These are phyloP conservation scores for Pongo pygmaeus DNA, from an alignment of 2,113 vertebrate genomes.

Conservation along the genomic window DNA sequence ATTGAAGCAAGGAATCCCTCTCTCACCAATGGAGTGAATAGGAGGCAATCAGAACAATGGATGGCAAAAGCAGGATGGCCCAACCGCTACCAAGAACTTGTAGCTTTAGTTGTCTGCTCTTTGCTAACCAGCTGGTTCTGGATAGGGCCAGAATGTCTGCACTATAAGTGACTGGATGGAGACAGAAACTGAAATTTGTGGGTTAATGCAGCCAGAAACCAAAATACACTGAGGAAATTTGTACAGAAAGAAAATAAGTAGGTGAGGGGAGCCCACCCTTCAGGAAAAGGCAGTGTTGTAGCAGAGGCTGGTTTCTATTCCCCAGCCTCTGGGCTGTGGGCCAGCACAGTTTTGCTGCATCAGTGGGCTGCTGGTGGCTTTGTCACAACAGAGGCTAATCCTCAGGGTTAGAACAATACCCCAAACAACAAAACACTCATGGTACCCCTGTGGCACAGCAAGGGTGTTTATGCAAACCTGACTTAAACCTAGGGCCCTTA, in stretches of 20 bases:
- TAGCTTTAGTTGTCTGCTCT: neutral
- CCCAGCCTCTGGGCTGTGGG: neutral
- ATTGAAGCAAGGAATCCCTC: neutral
- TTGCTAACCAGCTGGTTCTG: neutral
- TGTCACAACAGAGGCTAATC: neutral
- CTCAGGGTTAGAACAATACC: neutral
- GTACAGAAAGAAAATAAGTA: neutral
- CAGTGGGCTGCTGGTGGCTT: neutral
- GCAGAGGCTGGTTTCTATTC: neutral
- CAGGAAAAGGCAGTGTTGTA: neutral
- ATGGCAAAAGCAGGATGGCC: neutral
- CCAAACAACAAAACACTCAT: neutral
- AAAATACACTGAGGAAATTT: neutral
- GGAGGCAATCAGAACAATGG: neutral
- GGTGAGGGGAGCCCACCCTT: no score
- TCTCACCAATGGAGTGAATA: neutral
- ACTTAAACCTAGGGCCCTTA: neutral
- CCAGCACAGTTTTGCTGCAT: rapidly evolving
- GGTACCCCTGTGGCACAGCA: neutral
- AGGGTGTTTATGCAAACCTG: neutral
- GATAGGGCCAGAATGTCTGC: neutral
- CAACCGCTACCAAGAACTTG: neutral
- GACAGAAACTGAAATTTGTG: constrained; percentile 34
- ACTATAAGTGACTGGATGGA: neutral
- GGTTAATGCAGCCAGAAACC: neutral